Conservation (phyloP, 2,797 vertebrate species). For the Fistularia tabacaria region DNA sequence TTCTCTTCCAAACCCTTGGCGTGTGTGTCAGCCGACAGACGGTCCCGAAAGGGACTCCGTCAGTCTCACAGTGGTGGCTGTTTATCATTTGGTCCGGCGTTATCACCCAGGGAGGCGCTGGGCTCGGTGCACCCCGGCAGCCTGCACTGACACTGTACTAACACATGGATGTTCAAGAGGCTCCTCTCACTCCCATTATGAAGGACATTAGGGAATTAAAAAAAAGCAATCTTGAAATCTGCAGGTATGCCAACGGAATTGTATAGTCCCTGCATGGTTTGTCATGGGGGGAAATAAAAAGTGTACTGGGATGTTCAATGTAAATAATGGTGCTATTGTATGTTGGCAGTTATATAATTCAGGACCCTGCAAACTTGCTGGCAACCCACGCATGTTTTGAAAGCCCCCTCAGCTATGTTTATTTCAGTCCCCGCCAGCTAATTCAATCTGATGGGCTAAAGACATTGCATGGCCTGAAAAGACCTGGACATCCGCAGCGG, state of each 20-base stretch:
- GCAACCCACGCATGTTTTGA: conserved; percentile 14
- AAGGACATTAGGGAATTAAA: too few species aligned
- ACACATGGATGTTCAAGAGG: too few species aligned
- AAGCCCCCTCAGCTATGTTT: conserved; percentile 11
- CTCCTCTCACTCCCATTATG: too few species aligned
- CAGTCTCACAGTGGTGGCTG: background rate
- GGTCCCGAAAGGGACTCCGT: conserved; percentile 2
- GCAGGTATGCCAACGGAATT: too few species aligned
- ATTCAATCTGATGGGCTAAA: conserved; percentile 26
- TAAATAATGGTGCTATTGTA: background rate
- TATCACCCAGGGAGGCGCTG: background rate
- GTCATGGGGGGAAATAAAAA: too few species aligned
- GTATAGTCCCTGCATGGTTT: background rate
- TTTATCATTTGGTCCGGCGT: conserved; percentile 7
- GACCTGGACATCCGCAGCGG: conserved; percentile 17
- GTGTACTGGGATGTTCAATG: background rate
- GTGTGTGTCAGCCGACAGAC: background rate
- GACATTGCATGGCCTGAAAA: conserved; percentile 19
- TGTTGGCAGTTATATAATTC: background rate
- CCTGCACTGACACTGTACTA: too few species aligned
- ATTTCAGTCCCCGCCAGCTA: conserved; percentile 26
- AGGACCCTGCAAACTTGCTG: conserved; percentile 4
- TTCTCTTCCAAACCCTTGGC: background rate
- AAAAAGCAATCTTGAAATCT: background rate
- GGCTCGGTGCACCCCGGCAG: too few species aligned